phyloP scores from a whole-genome alignment of 2,888 invertebrate genomes.

The Adela reaumurella region DNA sequence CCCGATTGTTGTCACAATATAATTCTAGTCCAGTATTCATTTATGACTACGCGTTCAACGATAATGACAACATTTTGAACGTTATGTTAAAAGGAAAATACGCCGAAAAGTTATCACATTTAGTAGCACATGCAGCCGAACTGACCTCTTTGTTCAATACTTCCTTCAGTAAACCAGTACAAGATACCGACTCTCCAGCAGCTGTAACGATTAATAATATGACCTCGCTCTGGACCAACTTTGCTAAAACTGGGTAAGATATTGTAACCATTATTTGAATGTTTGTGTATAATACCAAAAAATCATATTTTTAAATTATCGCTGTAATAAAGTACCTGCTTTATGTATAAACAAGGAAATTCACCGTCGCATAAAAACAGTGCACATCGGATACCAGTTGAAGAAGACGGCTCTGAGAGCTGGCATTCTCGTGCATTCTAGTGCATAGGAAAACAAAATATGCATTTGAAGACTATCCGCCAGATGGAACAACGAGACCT shows the following conservation, averaged over 20 bases:
- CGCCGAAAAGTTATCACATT: neutral
- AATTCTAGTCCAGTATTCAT: neutral
- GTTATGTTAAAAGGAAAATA: neutral
- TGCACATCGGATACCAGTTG: too few species aligned
- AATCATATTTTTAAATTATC: too few species aligned
- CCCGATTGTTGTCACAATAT: neutral
- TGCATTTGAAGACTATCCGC: too few species aligned
- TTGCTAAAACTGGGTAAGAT: constrained; percentile 1
- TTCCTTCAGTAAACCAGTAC: neutral
- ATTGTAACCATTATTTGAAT: too few species aligned
- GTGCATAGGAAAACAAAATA: too few species aligned
- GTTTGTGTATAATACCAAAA: too few species aligned
- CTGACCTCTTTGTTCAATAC: neutral
- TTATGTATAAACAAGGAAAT: too few species aligned
- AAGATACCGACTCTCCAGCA: neutral
- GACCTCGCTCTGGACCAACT: neutral
- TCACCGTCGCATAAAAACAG: too few species aligned
- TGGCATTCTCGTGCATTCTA: too few species aligned
- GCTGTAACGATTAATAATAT: neutral
- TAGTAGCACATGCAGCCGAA: neutral
- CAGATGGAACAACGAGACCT: too few species aligned
- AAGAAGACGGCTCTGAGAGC: too few species aligned
- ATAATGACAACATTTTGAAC: neutral
- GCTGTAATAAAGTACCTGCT: too few species aligned
- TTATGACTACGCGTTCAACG: neutral